A percentile compares a stretch with the other conserved stretches of the same genome.
These are phyloP conservation scores for Cirrhinus mrigala DNA, from an alignment of 2,797 vertebrate species.

Conservation along the genomic window DNA sequence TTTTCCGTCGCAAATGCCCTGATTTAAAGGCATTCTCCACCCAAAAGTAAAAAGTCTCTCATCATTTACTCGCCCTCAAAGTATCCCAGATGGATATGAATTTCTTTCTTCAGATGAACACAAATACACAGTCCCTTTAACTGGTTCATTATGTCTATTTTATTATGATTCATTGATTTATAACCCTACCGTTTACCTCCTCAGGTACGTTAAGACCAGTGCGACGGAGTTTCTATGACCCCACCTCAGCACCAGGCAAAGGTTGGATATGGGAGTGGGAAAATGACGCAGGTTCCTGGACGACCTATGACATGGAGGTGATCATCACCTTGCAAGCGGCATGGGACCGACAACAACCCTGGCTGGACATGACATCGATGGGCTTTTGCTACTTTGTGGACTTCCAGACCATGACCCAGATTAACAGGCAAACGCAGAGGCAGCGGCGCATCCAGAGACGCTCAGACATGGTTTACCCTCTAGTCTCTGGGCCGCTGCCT, in stretches of 20 bases:
- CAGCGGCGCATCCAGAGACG: slow-evolving; percentile 89
- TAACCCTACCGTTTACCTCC: slow-evolving; percentile 1
- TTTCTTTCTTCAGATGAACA: background rate
- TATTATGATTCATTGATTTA: background rate
- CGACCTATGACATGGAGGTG: slow-evolving; percentile 92
- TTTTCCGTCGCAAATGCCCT: too few relatives aligned
- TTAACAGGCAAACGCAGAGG: slow-evolving; percentile 92
- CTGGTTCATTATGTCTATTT: background rate
- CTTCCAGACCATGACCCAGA: slow-evolving; percentile 93
- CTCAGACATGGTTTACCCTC: slow-evolving; percentile 88
- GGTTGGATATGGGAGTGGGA: slow-evolving; percentile 98
- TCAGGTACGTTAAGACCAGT: slow-evolving; percentile 93
- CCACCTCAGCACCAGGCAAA: slow-evolving; percentile 86
- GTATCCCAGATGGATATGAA: background rate
- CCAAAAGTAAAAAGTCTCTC: background rate
- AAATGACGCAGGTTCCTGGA: slow-evolving; percentile 90
- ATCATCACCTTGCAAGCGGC: slow-evolving; percentile 90
- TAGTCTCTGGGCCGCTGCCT: slow-evolving; percentile 84
- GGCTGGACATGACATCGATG: slow-evolving; percentile 90
- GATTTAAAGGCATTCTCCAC: background rate
- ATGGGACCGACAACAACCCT: slow-evolving; percentile 87
- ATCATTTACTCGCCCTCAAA: background rate
- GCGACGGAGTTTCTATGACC: slow-evolving; percentile 91
- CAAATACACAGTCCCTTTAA: background rate
- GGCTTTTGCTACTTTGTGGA: slow-evolving; percentile 94